phyloP scores from a whole-genome alignment of 2,113 vertebrate genomes.

The Acanthisitta chloris region DNA sequence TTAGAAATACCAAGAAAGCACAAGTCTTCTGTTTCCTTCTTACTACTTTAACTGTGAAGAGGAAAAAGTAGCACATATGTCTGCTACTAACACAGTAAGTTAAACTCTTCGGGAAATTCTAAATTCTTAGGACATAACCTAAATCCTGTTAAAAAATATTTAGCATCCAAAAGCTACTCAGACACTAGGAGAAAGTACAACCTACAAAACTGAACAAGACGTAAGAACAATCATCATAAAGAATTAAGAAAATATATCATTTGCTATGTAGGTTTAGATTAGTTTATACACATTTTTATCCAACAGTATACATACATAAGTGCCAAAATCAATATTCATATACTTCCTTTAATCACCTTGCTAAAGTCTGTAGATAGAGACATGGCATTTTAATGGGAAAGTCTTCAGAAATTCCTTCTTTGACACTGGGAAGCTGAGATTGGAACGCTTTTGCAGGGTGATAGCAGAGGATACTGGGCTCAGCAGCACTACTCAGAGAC shows the following conservation, averaged over 20 bases:
- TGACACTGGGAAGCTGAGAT: slow-evolving; percentile 92
- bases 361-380: slow-evolving; percentile 95
- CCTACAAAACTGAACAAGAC: neutral
- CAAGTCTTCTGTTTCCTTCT: neutral
- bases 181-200: neutral
- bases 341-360: slow-evolving; percentile 75
- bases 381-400: slow-evolving; percentile 95
- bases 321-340: neutral
- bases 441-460: slow-evolving; percentile 90
- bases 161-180: neutral
- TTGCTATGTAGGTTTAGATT: neutral
- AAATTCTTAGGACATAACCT: neutral
- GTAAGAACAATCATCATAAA: neutral
- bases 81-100: neutral
- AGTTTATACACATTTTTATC: neutral
- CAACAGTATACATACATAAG: neutral
- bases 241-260: neutral
- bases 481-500: slow-evolving; percentile 94
- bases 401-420: slow-evolving; percentile 95
- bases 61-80: neutral
- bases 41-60: neutral
- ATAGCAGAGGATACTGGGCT: slow-evolving; percentile 93
- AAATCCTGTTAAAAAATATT: neutral
- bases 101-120: neutral
- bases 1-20: neutral